A percentile compares a stretch with the other conserved stretches of the same genome.
These are phyloP conservation scores for Chromobotia macracanthus DNA, from an alignment of 2,797 vertebrate species.

Conservation along the genomic window DNA sequence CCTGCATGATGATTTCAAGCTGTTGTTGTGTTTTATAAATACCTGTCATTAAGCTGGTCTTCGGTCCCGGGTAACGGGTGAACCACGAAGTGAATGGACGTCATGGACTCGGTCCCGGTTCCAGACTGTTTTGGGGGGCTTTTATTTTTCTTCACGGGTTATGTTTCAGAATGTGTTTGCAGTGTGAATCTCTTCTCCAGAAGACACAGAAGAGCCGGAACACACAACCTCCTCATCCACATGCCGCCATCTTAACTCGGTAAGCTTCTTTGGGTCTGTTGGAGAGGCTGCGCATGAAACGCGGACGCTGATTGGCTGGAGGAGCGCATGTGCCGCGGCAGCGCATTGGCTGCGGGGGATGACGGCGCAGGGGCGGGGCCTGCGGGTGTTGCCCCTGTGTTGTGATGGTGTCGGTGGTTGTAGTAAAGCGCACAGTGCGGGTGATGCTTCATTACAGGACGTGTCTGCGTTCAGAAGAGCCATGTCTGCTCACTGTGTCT, in stretches of 20 bases:
- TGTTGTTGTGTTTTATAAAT: conserved; percentile 71
- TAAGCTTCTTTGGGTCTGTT: conserved; percentile 74
- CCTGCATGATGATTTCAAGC: conserved; percentile 52
- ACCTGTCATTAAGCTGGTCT: conserved; percentile 99
- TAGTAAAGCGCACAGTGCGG: not conserved
- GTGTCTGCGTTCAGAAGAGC: not conserved
- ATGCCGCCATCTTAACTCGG: conserved; percentile 85
- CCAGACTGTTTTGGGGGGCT: conserved; percentile 63
- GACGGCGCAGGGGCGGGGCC: conserved; percentile 58
- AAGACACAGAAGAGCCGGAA: conserved; percentile 72
- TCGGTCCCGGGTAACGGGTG: conserved; percentile 96
- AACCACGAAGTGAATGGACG: conserved; percentile 98
- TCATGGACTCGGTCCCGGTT: conserved; percentile 83
- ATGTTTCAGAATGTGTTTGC: conserved; percentile 62
- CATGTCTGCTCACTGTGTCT: not conserved
- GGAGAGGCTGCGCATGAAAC: conserved; percentile 67
- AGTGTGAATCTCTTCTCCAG: conserved; percentile 69
- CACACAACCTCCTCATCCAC: conserved; percentile 80
- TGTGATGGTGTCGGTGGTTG: conserved; percentile 29
- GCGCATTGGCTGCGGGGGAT: conserved; percentile 63
- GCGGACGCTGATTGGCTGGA: conserved; percentile 69
- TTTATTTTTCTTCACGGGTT: conserved; percentile 63
- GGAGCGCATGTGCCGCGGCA: conserved; percentile 66
- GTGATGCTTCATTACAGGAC: too few species aligned
- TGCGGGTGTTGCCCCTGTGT: conserved; percentile 43